Percentiles rank a stretch among this genome's conserved stretches.
Evolutionary conservation across 2,797 vertebrate species (phyloP).

Genomic region (Mormyrus proboscirostris): DNA sequence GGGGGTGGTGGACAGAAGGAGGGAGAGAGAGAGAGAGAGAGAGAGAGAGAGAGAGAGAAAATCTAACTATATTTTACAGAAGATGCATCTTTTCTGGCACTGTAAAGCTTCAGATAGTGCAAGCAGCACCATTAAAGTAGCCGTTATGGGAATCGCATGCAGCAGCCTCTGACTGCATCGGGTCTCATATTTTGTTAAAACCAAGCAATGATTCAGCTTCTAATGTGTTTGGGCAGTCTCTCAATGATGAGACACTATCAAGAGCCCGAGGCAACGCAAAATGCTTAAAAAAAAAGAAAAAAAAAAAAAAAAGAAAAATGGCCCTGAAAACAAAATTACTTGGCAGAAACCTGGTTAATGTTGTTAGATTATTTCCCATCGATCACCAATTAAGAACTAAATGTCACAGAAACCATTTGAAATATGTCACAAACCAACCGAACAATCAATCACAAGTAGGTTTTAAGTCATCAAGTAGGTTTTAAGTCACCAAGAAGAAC

Average conservation of each 20-base stretch:
- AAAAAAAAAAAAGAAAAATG: neutral
- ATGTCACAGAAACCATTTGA: neutral
- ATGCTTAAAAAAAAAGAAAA: neutral
- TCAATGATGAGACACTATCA: conserved; percentile 50
- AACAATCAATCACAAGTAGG: neutral
- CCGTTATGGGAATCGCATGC: neutral
- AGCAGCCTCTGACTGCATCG: neutral
- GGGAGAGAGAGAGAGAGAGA: neutral
- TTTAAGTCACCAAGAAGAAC: neutral
- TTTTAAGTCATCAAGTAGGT: neutral
- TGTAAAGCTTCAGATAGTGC: neutral
- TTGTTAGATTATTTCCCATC: neutral
- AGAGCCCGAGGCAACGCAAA: neutral
- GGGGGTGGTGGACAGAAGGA: neutral
- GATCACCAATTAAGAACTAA: neutral
- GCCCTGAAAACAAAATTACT: neutral
- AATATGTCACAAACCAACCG: neutral
- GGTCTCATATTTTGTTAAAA: neutral
- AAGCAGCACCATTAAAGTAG: neutral
- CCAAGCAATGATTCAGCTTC: conserved; percentile 46
- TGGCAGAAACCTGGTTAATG: neutral
- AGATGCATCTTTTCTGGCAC: neutral
- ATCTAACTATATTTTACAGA: conserved; percentile 25
- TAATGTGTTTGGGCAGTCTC: conserved; percentile 41
- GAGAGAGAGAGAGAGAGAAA: neutral